Evolutionary conservation across 2,797 vertebrate species (phyloP), one percentile per base, ranked within the genome.

Genomic region (Falco columbarius): DNA sequence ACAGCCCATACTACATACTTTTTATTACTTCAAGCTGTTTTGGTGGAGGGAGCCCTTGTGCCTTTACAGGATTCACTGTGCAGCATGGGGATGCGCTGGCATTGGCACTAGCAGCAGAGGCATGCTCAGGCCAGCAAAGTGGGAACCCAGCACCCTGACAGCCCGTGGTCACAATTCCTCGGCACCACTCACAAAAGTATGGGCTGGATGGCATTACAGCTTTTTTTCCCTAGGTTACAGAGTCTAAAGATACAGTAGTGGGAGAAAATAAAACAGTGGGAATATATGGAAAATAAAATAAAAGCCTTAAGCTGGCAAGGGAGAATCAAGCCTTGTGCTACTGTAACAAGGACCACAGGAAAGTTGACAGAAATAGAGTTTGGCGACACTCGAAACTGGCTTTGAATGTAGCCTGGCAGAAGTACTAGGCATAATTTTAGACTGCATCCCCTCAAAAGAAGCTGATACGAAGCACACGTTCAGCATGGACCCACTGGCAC

Each of bases 1-100:
- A 52, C 27, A 68, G 54, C 38, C 54, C 44, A 29, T 14, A 17
- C 12, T 8, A 9, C 14, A 42, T 40, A 29, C 14, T 44, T 59
- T 29, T 44, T 21, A 26, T 42, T 47, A 5, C 49, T 75, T 18
- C 0, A 1, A 54, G 30, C 26, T 75, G 7, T 34, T 87, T 51
- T 47, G 52, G 6, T 18, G 63, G 46, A 18, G 22, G n/a, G 32
- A 81, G 12, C 10, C 36, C 21, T 34, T 1, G 0, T 22, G 52
- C 32, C 54, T 46, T 52, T 30, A 16, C 10, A 29, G 85, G 36
- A 40, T 40, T 51, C 47, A 56, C 72, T 52, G 42, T 1, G 5
- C 5, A 2, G 44, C 3, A 2, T 0, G 0, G 32, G 56, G 32
- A 70, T 13, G 12, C 1, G 1, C 23, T 3, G 20, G 55, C 22